Conservation (phyloP, 1,140 invertebrate genomes). For the Whitmania pigra region DNA sequence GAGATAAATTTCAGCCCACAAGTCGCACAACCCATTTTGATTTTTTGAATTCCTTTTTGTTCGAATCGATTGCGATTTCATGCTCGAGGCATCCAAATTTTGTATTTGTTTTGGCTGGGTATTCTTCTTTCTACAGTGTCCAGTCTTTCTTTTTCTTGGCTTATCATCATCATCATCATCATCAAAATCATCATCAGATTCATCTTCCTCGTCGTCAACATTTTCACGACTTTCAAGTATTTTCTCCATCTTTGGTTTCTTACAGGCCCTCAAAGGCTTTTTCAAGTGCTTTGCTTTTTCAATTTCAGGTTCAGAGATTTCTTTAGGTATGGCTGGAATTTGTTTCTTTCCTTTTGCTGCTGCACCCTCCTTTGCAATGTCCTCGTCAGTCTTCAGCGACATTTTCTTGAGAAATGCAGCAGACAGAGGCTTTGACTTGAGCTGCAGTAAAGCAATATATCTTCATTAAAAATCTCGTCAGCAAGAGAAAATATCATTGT, state of each 20-base stretch:
- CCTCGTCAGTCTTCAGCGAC: not conserved
- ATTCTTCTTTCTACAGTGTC: not conserved
- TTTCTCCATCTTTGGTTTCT: too few species aligned
- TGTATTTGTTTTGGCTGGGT: not conserved
- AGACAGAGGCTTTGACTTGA: not conserved
- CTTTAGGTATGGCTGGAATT: not conserved
- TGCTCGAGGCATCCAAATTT: not conserved
- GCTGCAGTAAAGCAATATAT: not conserved
- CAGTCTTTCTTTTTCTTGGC: not conserved
- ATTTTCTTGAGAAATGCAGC: not conserved
- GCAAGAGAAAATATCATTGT: too few species aligned
- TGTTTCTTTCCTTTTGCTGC: not conserved
- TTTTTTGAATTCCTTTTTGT: too few species aligned
- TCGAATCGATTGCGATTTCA: not conserved
- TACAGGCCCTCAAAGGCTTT: too few species aligned
- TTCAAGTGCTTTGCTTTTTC: too few species aligned
- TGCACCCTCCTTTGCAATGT: not conserved
- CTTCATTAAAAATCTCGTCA: not conserved
- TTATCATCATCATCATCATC: not conserved
- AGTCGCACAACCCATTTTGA: not conserved
- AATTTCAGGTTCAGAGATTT: too few species aligned
- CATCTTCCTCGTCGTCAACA: not conserved
- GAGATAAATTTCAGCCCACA: slow-evolving; percentile 4
- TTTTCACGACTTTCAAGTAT: too few species aligned
- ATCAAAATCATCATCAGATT: not conserved